phyloP scores from a whole-genome alignment of 2,113 vertebrate species.

The mouse (Mus musculus) region GRCm39 chr2:171475501-171476000 shows the following conservation, averaged over 20 bases:
- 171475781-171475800: background rate
- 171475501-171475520: background rate
- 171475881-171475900: slow-evolving; percentile 55
- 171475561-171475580: slow-evolving; percentile 61
- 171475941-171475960: slow-evolving; percentile 65
- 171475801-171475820: background rate
- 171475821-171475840: background rate
- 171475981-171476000: slow-evolving; percentile 71
- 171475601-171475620: background rate
- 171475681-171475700: background rate
- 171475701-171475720: background rate
- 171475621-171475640: background rate
- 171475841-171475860: slow-evolving; percentile 52
- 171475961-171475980: slow-evolving; percentile 73
- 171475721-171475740: background rate
- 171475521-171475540: slow-evolving; percentile 44
- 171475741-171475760: background rate
- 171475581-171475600: slow-evolving; percentile 38
- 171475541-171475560: slow-evolving; percentile 73
- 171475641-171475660: background rate
- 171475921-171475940: slow-evolving; percentile 65
- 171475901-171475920: slow-evolving; percentile 50
- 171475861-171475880: slow-evolving; percentile 63
- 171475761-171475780: background rate
- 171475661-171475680: fast-evolving